Conservation (phyloP, 2,888 invertebrate genomes). For the Caenorhabditis sinica region DNA sequence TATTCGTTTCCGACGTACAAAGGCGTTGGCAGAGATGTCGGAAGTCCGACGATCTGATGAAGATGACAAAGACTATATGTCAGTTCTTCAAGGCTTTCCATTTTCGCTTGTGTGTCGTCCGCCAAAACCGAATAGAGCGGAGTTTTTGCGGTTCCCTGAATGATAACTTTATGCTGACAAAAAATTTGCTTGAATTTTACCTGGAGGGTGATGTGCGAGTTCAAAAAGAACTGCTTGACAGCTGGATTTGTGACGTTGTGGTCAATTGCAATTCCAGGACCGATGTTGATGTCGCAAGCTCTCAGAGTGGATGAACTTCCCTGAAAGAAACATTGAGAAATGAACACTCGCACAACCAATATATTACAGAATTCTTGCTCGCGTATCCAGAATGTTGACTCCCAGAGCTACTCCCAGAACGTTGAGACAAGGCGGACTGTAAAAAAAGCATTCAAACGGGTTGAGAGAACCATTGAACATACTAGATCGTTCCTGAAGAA, state of each 20-base stretch:
- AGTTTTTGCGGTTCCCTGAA: conserved; percentile 80
- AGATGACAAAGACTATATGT: conserved; percentile 76
- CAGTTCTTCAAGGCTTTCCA: conserved; percentile 74
- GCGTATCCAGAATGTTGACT: neutral
- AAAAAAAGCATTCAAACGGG: no score
- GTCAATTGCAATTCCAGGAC: conserved; percentile 78
- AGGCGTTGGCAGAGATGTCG: conserved; percentile 78
- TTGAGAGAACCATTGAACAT: neutral
- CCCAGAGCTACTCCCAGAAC: neutral
- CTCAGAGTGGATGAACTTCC: neutral
- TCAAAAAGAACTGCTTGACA: conserved; percentile 79
- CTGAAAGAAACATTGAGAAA: neutral
- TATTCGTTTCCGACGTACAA: conserved; percentile 78
- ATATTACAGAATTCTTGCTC: neutral
- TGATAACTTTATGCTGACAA: no score
- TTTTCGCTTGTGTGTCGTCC: conserved; percentile 70
- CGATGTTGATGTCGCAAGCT: conserved; percentile 74
- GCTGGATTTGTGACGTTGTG: conserved; percentile 69
- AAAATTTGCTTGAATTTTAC: no score
- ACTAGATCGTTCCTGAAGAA: conserved; percentile 55
- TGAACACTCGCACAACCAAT: neutral
- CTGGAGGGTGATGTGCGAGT: conserved; percentile 79
- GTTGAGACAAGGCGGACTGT: neutral
- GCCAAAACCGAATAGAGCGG: conserved; percentile 80
- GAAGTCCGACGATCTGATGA: conserved; percentile 78